phyloP scores from a whole-genome alignment of 2,888 invertebrate genomes.

The Sturmia bella region DNA sequence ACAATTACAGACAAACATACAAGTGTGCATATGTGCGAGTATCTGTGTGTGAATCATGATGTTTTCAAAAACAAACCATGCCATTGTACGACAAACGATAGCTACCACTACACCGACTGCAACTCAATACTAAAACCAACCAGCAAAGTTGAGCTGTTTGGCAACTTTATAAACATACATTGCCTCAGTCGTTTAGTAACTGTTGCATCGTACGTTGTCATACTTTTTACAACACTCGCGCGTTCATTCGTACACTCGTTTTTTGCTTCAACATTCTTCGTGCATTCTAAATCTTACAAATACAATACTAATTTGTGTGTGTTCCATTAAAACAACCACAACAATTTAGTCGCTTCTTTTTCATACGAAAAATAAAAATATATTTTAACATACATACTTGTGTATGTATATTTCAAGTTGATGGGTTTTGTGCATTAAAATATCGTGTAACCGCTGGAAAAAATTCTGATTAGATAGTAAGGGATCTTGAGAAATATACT shows the following conservation, averaged over 20 bases:
- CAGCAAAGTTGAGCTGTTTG: slow-evolving; percentile 76
- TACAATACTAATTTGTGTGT: slow-evolving; percentile 41
- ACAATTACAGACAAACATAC: not conserved
- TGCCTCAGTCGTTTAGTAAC: slow-evolving; percentile 81
- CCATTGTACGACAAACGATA: slow-evolving; percentile 59
- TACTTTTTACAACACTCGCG: slow-evolving; percentile 62
- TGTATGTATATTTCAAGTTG: slow-evolving; percentile 19
- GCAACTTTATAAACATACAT: slow-evolving; percentile 78
- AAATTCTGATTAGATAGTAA: slow-evolving; percentile 59
- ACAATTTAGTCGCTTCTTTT: slow-evolving; percentile 29
- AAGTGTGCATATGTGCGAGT: slow-evolving; percentile 15
- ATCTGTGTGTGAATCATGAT: slow-evolving; percentile 46
- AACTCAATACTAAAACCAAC: slow-evolving; percentile 57
- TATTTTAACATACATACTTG: not conserved
- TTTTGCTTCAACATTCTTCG: slow-evolving; percentile 46
- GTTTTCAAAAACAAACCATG: slow-evolving; percentile 66
- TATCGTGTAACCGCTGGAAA: slow-evolving; percentile 13
- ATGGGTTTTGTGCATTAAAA: slow-evolving; percentile 12
- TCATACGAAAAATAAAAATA: slow-evolving; percentile 14
- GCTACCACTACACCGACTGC: slow-evolving; percentile 52
- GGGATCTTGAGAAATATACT: slow-evolving; percentile 6
- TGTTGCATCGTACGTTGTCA: slow-evolving; percentile 81
- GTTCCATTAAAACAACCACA: slow-evolving; percentile 47
- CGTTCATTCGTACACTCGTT: slow-evolving; percentile 57
- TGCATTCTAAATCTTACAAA: slow-evolving; percentile 57